Percentiles rank a stretch among this genome's conserved stretches.
Evolutionary conservation across 2,888 invertebrate species (phyloP).

Genomic region (Cephalotes varians): DNA sequence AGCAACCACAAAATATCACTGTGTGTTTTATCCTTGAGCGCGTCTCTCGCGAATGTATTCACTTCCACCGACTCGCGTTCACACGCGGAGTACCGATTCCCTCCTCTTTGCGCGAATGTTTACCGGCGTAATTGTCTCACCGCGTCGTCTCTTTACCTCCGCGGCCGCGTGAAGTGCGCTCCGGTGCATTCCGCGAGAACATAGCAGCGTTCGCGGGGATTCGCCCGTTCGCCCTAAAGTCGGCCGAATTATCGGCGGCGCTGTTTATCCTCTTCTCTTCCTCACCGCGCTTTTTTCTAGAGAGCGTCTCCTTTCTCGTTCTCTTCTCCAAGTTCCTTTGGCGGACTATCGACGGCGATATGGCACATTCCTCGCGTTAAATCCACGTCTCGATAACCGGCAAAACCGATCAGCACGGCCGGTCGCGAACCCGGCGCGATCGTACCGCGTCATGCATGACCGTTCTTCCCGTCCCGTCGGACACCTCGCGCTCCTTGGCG

Average conservation of each 20-base stretch:
- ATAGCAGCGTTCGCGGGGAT: slow-evolving; percentile 1
- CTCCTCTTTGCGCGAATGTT: not conserved
- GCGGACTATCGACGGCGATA: slow-evolving; percentile 61
- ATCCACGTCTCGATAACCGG: slow-evolving; percentile 61
- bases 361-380: slow-evolving; percentile 70
- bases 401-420: slow-evolving; percentile 67
- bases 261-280: not conserved
- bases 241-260: not conserved
- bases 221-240: not conserved
- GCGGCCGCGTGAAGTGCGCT: slow-evolving; percentile 11
- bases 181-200: not conserved
- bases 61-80: slow-evolving; percentile 41
- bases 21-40: slow-evolving; percentile 41
- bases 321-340: not conserved
- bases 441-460: slow-evolving; percentile 50
- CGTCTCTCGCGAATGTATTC: slow-evolving; percentile 31
- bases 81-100: not conserved
- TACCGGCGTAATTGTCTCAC: slow-evolving; percentile 37
- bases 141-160: slow-evolving; percentile 7
- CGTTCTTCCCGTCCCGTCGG: slow-evolving; percentile 58
- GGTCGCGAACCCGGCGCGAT: slow-evolving; percentile 64
- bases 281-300: not conserved
- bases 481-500: slow-evolving; percentile 18
- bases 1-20: slow-evolving; percentile 72
- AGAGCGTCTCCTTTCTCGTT: not conserved